These are phyloP conservation scores for Peromyscus attwateri DNA, from an alignment of 2,797 vertebrate species.

Conservation along the genomic window DNA sequence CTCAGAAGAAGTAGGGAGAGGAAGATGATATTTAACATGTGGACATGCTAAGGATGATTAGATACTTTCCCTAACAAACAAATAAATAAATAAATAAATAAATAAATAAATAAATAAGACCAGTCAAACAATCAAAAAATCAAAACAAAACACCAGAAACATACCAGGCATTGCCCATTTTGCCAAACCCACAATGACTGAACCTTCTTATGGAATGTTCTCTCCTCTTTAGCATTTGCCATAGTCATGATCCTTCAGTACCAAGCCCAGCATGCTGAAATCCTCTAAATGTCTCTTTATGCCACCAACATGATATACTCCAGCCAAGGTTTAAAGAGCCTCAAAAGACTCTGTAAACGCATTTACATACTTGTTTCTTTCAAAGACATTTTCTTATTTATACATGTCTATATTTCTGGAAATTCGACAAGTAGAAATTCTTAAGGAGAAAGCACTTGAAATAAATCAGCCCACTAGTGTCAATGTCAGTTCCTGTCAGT, in stretches of 20 bases:
- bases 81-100: not conserved
- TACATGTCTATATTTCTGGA: not conserved
- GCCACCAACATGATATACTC: not conserved
- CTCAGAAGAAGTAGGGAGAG: slow-evolving; percentile 26
- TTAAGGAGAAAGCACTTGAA: not conserved
- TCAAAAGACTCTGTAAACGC: not conserved
- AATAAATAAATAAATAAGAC: not conserved
- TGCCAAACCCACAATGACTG: not conserved
- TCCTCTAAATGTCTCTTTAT: not conserved
- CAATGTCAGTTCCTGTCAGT: slow-evolving; percentile 5
- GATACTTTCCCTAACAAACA: not conserved
- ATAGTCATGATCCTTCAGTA: not conserved
- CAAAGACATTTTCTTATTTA: not conserved
- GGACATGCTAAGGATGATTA: not conserved
- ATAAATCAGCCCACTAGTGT: slow-evolving; percentile 33
- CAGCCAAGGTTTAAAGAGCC: not conserved
- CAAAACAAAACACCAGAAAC: not conserved
- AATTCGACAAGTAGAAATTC: not conserved
- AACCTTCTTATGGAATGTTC: not conserved
- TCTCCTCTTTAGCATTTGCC: not conserved
- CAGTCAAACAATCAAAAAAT: too few relatives aligned
- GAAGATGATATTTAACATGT: not conserved
- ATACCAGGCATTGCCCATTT: not conserved
- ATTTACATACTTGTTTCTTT: not conserved
- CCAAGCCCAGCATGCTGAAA: not conserved